phyloP scores from a whole-genome alignment of 2,888 invertebrate genomes.

The Cheilosia scutellata region DNA sequence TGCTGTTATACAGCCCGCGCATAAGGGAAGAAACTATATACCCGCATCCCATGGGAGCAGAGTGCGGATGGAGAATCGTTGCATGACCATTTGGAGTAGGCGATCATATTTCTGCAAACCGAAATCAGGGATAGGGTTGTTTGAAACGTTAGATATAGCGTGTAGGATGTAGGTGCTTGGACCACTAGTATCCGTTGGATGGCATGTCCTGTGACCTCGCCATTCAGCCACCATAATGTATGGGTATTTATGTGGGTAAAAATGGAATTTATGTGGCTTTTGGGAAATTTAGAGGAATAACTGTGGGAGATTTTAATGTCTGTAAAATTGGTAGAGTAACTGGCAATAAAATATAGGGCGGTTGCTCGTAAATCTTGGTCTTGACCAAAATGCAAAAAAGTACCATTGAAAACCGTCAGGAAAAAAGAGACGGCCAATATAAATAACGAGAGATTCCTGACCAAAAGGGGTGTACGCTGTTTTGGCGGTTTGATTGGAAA shows the following conservation, averaged over 20 bases:
- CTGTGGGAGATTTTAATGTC: slow-evolving; percentile 74
- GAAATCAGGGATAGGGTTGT: slow-evolving; percentile 48
- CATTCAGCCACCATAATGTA: slow-evolving; percentile 71
- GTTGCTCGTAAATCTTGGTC: slow-evolving; percentile 68
- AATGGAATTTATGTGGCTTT: slow-evolving; percentile 74
- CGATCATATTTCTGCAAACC: slow-evolving; percentile 63
- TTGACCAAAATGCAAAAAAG: slow-evolving; percentile 63
- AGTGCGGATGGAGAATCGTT: slow-evolving; percentile 16
- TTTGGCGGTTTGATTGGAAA: slow-evolving; percentile 6
- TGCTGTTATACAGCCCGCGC: neutral
- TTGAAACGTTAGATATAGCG: slow-evolving; percentile 40
- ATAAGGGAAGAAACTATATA: slow-evolving; percentile 2
- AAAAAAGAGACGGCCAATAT: neutral
- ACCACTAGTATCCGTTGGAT: slow-evolving; percentile 58
- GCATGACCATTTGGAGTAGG: slow-evolving; percentile 50
- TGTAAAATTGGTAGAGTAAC: slow-evolving; percentile 74
- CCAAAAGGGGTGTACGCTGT: neutral
- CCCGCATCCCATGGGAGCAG: neutral
- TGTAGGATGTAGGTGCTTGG: slow-evolving; percentile 26
- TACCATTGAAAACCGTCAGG: slow-evolving; percentile 48
- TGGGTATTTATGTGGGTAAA: slow-evolving; percentile 75
- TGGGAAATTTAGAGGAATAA: slow-evolving; percentile 75
- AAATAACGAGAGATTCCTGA: slow-evolving; percentile 1
- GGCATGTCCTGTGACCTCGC: slow-evolving; percentile 65
- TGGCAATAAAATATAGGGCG: slow-evolving; percentile 73